Base-by-base conservation (phyloP, 35 echinoderm and acorn worm genomes). In the Lytechinus variegatus region DNA sequence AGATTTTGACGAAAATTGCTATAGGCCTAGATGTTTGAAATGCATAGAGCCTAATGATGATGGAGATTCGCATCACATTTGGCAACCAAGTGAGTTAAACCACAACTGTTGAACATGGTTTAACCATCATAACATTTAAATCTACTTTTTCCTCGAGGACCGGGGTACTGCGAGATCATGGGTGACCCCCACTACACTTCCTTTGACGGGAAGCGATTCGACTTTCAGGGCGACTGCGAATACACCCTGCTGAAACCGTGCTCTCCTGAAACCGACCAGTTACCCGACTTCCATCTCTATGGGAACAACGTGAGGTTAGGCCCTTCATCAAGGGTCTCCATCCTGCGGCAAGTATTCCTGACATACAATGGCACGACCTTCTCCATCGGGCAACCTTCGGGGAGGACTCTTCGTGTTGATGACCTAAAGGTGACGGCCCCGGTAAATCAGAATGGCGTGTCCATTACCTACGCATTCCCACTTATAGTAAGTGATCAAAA, bases 141-240 rank as follows among this genome's bases (percentile, higher is more conserved):
- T 60, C 10, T 10, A 12, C 8, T 7, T 79, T 21, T 79, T 4
- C n/a, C 0, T 79, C 66, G 13, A 90, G 88, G 52, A 29, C 88
- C 88, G 2, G 88, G 88, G 1, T 90, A 90, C 21, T 90, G 88
- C 52, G 88, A 52, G 29, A 90, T 90, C 16, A 8, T 44, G 28
- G 88, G 88, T 52, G 88, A 90, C 52, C 88, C 88, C 0, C 88
- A 90, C 52, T 90, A 90, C 27, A 90, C 52, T 6, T 52, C 88
- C 29, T 90, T 90, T 8, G 88, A 90, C 27, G 29, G 52, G 27
- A 90, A 54, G 88, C 28, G 52, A 33, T 90, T 52, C 88, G 52
- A 54, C 88, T 90, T 52, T 27, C 88, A 90, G 52, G 88, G 88
- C 16, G 88, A 90, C 88, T 90, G 88, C n/a, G 29, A 90, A 90